These are phyloP conservation scores for Elgaria multicarinata DNA, from an alignment of 2,113 vertebrate genomes.

Conservation along the genomic window DNA sequence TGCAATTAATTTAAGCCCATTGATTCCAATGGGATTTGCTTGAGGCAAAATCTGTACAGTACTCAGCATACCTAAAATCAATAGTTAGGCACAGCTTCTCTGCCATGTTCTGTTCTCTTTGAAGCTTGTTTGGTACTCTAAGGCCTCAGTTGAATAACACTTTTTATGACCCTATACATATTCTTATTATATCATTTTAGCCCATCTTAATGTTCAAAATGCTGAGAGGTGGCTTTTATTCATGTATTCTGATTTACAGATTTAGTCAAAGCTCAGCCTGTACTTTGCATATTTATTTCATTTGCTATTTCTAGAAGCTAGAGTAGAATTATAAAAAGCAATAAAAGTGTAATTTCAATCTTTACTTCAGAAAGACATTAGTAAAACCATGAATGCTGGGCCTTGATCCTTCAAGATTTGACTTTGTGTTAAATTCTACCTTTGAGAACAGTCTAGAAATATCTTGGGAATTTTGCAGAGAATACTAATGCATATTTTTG, in stretches of 20 bases:
- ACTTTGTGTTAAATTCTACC: neutral
- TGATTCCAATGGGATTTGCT: neutral
- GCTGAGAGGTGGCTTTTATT: neutral
- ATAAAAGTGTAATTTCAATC: conserved; percentile 24
- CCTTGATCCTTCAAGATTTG: conserved; percentile 5
- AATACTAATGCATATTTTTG: conserved; percentile 19
- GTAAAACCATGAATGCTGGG: neutral
- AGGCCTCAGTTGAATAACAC: neutral
- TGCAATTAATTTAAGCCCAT: neutral
- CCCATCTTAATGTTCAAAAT: neutral
- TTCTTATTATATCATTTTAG: neutral
- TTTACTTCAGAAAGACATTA: conserved; percentile 20
- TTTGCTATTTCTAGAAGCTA: conserved; percentile 11
- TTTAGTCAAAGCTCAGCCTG: conserved; percentile 14
- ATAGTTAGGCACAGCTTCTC: neutral
- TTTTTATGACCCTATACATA: neutral
- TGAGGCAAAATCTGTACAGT: neutral
- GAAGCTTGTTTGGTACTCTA: neutral
- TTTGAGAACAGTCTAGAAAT: neutral
- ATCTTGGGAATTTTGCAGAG: neutral
- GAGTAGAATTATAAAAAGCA: neutral
- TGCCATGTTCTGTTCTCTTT: neutral
- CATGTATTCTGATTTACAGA: conserved; percentile 7
- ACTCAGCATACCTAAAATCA: neutral
- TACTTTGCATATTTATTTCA: conserved; percentile 10